phyloP scores from a whole-genome alignment of 2,113 vertebrate species.

The Podiceps cristatus region DNA sequence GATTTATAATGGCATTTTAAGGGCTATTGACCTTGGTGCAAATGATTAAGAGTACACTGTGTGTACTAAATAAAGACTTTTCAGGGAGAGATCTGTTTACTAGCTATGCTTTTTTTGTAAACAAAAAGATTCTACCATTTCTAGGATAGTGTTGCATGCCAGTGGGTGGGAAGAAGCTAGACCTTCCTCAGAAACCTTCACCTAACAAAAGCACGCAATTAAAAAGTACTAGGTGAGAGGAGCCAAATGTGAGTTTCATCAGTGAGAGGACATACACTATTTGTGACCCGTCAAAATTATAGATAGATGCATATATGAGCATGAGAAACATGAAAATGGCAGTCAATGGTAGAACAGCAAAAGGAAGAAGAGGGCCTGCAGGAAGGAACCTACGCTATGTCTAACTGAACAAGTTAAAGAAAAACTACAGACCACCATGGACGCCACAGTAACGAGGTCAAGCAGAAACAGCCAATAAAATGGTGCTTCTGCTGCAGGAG shows the following conservation, averaged over 20 bases:
- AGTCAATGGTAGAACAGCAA: background rate
- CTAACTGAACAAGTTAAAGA: background rate
- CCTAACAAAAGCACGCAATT: background rate
- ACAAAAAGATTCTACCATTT: background rate
- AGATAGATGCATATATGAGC: background rate
- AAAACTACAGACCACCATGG: background rate
- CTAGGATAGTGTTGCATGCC: background rate
- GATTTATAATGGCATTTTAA: constrained; percentile 34
- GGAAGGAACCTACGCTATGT: background rate
- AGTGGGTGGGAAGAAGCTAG: background rate
- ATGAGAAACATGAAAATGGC: background rate
- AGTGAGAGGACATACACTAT: background rate
- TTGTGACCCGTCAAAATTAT: background rate
- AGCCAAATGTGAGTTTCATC: background rate
- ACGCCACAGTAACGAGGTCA: background rate
- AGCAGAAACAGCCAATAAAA: background rate
- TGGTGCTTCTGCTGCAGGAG: background rate
- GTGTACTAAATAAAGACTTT: constrained; percentile 31
- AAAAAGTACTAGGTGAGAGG: background rate
- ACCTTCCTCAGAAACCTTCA: background rate
- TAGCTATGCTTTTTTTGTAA: background rate
- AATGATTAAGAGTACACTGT: background rate
- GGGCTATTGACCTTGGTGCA: constrained; percentile 7
- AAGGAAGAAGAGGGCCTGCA: background rate
- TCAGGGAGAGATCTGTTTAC: constrained; percentile 17